phyloP scores from a whole-genome alignment of 1,140 invertebrate species.

The Penaeus chinensis region DNA sequence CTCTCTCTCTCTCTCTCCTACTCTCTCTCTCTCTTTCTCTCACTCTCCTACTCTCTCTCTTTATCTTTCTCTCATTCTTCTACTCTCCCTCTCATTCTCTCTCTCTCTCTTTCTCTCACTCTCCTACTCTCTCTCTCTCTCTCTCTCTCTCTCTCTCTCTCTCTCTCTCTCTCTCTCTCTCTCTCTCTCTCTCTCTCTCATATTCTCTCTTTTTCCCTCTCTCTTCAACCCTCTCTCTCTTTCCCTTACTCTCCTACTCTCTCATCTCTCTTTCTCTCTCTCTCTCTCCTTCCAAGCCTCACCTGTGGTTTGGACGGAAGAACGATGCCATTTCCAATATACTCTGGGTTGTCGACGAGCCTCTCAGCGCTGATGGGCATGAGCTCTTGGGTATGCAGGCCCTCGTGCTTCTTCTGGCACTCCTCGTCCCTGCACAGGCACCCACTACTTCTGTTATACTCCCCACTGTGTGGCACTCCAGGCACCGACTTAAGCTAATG shows the following conservation, averaged over 20 bases:
- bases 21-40: neutral
- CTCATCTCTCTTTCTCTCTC: neutral
- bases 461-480: neutral
- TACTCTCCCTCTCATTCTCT: too few relatives aligned
- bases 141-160: too few relatives aligned
- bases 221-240: neutral
- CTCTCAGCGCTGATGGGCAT: slow-evolving; percentile 50
- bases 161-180: too few relatives aligned
- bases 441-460: slow-evolving; percentile 55
- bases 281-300: neutral
- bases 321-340: slow-evolving; percentile 48
- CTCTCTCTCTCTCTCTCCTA: neutral
- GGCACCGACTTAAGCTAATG: too few relatives aligned
- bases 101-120: too few relatives aligned
- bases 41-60: neutral
- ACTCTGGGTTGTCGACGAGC: slow-evolving; percentile 59
- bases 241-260: neutral
- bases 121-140: too few relatives aligned
- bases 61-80: too few relatives aligned
- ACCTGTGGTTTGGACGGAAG: slow-evolving; percentile 17
- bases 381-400: slow-evolving; percentile 54
- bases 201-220: too few relatives aligned
- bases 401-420: slow-evolving; percentile 53
- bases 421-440: slow-evolving; percentile 53
- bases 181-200: too few relatives aligned